Base-by-base conservation (phyloP, 1,140 invertebrate genomes). In the Glossosoma conforme region DNA sequence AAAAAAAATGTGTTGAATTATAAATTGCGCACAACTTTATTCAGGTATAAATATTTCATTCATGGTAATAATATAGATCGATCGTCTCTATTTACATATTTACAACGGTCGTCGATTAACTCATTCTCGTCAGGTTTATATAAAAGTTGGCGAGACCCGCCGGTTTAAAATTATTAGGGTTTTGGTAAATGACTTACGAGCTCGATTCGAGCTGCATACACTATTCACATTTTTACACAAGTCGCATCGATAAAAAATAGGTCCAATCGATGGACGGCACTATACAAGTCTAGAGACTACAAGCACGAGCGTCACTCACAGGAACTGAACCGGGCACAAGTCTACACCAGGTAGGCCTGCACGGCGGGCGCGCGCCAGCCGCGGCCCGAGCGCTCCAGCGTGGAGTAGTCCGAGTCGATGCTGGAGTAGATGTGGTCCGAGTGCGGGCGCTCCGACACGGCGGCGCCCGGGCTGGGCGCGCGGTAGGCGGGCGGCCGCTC, bases 361-460 rank as follows among this genome's bases (percentile, higher is more conserved):
- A 72, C 72, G 41, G 69, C 62, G 66, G 48, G 69, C 65, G 60
- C 66, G 57, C 62, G 66, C 28, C 70, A 65, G 33, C 65, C 66
- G 46, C 69, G 69, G 57, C 65, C 65, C 18, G 70, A 69, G 49
- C 72, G 68, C 62, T 75, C 72, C 52, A 75, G 60, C 6, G 70
- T 73, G 11, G 72, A 75, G 61, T 91, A 89, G 65, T 90, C 87
- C 47, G 87, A 89, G 67, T 90, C 88, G 67, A 91, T 90, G 60
- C 86, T 88, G 20, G 87, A 89, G 65, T 91, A 91, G 60, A 91
- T 90, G 68, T 90, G 88, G 71, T 90, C 88, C 46, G 86, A 88
- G 25, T 86, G 80, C 17, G 87, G 87, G 56, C 86, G 76, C 45
- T 70, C 72, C 13, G 69, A 33, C 69, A 69, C 28, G 68, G 65